A percentile compares a stretch with the other conserved stretches of the same genome.
Conservation (phyloP, 2,888 invertebrate genomes). For the Pyralis farinalis region DNA sequence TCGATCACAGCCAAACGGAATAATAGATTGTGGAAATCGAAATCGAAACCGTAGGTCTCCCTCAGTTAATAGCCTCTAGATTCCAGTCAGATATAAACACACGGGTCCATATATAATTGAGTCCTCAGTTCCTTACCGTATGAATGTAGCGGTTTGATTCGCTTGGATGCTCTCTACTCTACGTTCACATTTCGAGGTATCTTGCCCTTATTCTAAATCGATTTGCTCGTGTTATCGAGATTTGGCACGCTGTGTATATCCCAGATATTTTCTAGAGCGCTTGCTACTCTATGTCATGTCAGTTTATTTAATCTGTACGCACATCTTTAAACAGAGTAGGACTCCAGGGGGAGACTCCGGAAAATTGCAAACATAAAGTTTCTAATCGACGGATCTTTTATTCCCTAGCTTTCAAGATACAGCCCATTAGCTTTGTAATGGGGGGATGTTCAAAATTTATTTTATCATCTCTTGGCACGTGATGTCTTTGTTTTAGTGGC, state of each 20-base stretch:
- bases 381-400: slow-evolving; percentile 80
- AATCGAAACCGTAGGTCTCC: slow-evolving; percentile 1
- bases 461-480: slow-evolving; percentile 78
- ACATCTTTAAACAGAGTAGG: slow-evolving; percentile 39
- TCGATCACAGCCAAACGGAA: too few species aligned
- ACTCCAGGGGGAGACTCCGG: slow-evolving; percentile 47
- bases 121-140: slow-evolving; percentile 37
- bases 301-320: slow-evolving; percentile 28
- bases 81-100: slow-evolving; percentile 38
- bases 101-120: slow-evolving; percentile 45
- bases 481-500: slow-evolving; percentile 65
- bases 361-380: slow-evolving; percentile 80
- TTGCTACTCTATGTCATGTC: background rate
- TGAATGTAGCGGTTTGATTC: slow-evolving; percentile 44
- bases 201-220: slow-evolving; percentile 8
- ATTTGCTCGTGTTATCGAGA: background rate
- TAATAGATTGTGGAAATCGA: too few species aligned
- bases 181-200: slow-evolving; percentile 20
- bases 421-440: slow-evolving; percentile 79
- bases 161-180: slow-evolving; percentile 34
- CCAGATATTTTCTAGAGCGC: too few species aligned
- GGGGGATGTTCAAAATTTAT: slow-evolving; percentile 75
- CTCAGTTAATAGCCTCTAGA: slow-evolving; percentile 25
- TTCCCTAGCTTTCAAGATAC: slow-evolving; percentile 74
- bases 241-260: too few species aligned